Base-by-base conservation (phyloP, 2,888 invertebrate species). In the Eumacrocentrus americanus region DNA sequence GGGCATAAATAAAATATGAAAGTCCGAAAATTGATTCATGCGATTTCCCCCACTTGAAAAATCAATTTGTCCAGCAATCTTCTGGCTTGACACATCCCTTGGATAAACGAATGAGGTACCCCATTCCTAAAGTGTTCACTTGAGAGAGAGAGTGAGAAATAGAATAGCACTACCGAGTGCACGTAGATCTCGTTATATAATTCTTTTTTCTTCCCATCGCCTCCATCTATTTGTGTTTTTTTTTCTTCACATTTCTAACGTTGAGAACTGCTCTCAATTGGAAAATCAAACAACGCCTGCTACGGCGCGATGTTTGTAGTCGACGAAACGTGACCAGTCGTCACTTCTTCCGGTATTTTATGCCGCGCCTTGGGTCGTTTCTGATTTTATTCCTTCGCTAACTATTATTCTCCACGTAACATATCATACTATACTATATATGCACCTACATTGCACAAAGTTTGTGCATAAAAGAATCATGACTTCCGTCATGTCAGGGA, bases 271-370 rank as follows among this genome's bases (percentile, higher is more conserved):
- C 60, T 29, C 5, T 54, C 60, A 63, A 66, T 66, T 66, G 65
- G 54, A 58, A 63, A 66, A 62, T 62, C 63, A 63, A 66, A 63
- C 63, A 66, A 34, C 42, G n/a, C n/a, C n/a, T n/a, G n/a, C n/a
- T n/a, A n/a, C n/a, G n/a, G n/a, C n/a, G 52, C 42, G 52, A 57
- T 66, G 61, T 66, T 67, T 66, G 59, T 62, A 62, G 63, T 64
- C 54, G 57, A 44, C 20, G 56, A 57, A 62, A 67, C 67, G 65
- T 67, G 65, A 67, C 64, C 56, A 61, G 37, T 57, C 18, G 47
- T 48, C 5, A 20, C 9, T 37, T 48, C 25, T 16, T 34, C 11
- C 20, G n/a, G 42, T 54, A 54, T 54, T 34, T 29, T 20, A 44
- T 54, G 23, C 35, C 37, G 18, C 20, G 22, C 38, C n/a, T 16